Evolutionary conservation across 2,888 invertebrate genomes (phyloP).

Genomic region (Ceriagrion tenellum): DNA sequence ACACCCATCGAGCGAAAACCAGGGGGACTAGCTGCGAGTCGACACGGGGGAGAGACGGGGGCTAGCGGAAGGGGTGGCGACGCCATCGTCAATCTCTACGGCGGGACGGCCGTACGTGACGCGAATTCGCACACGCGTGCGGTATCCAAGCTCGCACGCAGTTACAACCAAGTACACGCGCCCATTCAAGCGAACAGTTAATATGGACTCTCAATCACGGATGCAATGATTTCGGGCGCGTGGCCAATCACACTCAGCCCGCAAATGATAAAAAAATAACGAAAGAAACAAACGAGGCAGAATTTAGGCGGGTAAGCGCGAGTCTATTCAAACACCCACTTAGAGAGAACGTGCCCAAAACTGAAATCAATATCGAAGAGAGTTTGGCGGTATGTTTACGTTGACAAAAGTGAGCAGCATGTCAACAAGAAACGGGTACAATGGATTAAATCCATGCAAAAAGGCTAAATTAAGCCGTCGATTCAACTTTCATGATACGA

Average conservation of each 20-base stretch:
- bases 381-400: neutral
- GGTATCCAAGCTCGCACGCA: neutral
- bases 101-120: neutral
- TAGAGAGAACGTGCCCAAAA: neutral
- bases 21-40: neutral
- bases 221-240: neutral
- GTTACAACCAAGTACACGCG: neutral
- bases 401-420: too few relatives aligned
- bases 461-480: too few relatives aligned
- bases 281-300: neutral
- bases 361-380: neutral
- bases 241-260: neutral
- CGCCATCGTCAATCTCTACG: neutral
- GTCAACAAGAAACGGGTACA: too few relatives aligned
- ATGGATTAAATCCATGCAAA: too few relatives aligned
- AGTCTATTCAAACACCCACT: neutral
- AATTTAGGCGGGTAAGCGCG: neutral
- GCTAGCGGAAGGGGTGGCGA: neutral
- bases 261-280: neutral
- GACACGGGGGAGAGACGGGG: neutral
- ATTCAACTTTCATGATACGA: too few relatives aligned
- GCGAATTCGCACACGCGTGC: neutral
- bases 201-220: neutral
- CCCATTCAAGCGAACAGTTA: neutral
- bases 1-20: neutral